Evolutionary conservation across 2,888 invertebrate genomes (phyloP).

Genomic region (Eubasilissa splendida): DNA sequence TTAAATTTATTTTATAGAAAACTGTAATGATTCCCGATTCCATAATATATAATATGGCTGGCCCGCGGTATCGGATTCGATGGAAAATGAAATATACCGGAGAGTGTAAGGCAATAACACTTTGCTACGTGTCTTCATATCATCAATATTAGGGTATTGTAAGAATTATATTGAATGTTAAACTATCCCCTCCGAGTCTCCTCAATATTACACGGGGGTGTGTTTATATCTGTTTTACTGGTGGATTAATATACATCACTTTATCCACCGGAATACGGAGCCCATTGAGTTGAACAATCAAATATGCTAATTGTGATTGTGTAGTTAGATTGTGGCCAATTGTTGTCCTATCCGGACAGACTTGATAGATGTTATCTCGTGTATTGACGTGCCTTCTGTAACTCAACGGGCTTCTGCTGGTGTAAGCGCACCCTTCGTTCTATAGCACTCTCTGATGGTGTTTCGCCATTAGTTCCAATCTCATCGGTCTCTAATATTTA

Average conservation of each 20-base stretch:
- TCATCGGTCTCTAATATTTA: slow-evolving; percentile 32
- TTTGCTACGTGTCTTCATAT: slow-evolving; percentile 41
- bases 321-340: neutral
- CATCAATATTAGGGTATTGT: slow-evolving; percentile 33
- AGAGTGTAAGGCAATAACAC: slow-evolving; percentile 19
- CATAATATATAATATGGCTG: slow-evolving; percentile 12
- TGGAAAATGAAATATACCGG: neutral
- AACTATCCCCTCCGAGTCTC: neutral
- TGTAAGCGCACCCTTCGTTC: neutral
- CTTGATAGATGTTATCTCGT: neutral
- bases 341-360: neutral
- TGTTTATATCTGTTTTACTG: neutral
- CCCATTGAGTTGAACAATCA: too few relatives aligned
- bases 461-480: slow-evolving; percentile 20
- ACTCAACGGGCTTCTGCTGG: neutral
- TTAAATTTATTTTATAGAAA: neutral
- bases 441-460: slow-evolving; percentile 11
- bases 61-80: neutral
- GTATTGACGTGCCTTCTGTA: neutral
- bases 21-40: neutral
- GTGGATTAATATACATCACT: too few relatives aligned
- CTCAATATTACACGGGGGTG: neutral
- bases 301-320: too few relatives aligned
- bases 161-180: slow-evolving; percentile 12
- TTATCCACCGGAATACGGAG: too few relatives aligned